phyloP scores from a whole-genome alignment of 1,140 invertebrate genomes.

The Nomia melanderi region DNA sequence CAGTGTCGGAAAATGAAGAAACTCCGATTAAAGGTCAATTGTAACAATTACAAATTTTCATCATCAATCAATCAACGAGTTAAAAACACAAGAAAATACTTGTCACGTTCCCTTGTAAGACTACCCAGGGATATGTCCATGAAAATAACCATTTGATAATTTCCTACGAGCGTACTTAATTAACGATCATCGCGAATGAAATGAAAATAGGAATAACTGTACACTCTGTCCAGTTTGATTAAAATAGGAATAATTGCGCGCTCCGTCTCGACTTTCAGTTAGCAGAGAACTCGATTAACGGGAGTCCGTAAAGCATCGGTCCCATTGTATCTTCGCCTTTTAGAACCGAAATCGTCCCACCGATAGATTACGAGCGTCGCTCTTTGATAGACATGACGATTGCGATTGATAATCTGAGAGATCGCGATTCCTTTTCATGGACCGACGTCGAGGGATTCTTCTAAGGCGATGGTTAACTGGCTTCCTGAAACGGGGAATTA shows the following conservation, averaged over 20 bases:
- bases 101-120: too few relatives aligned
- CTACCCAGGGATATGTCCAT: too few relatives aligned
- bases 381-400: conserved; percentile 23
- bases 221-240: too few relatives aligned
- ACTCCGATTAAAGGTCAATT: too few relatives aligned
- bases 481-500: conserved; percentile 40
- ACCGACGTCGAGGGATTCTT: conserved; percentile 7
- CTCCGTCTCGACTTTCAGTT: neutral
- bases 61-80: too few relatives aligned
- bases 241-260: neutral
- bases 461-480: conserved; percentile 43
- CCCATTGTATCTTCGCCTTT: neutral
- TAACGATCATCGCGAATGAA: too few relatives aligned
- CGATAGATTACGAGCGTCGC: neutral
- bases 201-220: too few relatives aligned
- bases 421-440: neutral
- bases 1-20: too few relatives aligned
- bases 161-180: too few relatives aligned
- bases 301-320: neutral
- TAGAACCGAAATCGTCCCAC: conserved; percentile 18
- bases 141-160: too few relatives aligned
- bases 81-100: too few relatives aligned
- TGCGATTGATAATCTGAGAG: conserved; percentile 45
- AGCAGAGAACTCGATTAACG: neutral
- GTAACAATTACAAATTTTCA: too few relatives aligned